phyloP scores from a whole-genome alignment of 2,113 vertebrate species.

The Urocynchramus pylzowi region DNA sequence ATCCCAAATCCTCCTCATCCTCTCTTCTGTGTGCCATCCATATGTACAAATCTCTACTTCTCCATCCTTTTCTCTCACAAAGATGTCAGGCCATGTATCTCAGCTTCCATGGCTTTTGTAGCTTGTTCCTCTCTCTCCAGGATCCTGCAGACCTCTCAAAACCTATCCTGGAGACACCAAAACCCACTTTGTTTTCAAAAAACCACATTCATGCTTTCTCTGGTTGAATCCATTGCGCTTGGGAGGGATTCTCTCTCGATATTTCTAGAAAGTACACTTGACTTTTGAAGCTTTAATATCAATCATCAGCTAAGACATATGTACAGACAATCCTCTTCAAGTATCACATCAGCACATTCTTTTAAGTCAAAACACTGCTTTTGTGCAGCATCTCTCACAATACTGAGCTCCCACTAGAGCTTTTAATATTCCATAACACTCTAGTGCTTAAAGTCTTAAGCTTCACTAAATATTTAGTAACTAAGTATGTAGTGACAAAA shows the following conservation, averaged over 20 bases:
- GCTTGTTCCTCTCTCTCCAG: background rate
- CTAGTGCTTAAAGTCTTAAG: background rate
- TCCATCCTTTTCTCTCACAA: background rate
- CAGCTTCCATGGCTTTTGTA: background rate
- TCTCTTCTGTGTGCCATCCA: background rate
- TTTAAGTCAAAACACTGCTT: background rate
- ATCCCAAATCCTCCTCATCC: background rate
- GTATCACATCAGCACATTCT: background rate
- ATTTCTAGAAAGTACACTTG: background rate
- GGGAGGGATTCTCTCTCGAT: background rate
- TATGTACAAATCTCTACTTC: background rate
- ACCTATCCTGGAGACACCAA: background rate
- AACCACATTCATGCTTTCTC: rapidly evolving
- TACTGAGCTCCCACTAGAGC: background rate
- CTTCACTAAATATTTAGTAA: background rate
- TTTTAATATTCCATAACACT: background rate
- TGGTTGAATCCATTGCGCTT: background rate
- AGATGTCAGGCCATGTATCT: background rate
- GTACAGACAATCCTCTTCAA: background rate
- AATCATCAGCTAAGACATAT: background rate
- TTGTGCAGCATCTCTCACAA: background rate
- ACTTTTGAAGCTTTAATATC: background rate
- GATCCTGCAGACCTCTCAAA: background rate
- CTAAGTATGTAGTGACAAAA: background rate
- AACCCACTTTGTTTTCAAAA: background rate